These are phyloP conservation scores for Reticulitermes speratus DNA, from an alignment of 1,140 invertebrate species.

Conservation along the genomic window DNA sequence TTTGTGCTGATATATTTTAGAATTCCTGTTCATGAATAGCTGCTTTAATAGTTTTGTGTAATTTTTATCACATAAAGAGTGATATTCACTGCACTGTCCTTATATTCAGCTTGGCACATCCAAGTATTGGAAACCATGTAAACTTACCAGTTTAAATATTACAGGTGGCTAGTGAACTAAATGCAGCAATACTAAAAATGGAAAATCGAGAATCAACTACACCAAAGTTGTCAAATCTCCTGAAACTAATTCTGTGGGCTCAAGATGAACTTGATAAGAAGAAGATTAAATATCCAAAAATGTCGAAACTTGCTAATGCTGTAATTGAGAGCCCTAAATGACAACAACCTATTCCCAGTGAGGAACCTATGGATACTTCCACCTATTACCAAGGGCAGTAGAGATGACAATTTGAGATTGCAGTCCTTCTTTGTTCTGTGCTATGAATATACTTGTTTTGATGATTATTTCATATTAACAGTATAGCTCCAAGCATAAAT, in stretches of 20 bases:
- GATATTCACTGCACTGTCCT: too few species aligned
- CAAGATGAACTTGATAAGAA: constrained; percentile 94
- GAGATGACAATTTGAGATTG: constrained; percentile 5
- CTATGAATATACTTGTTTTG: too few species aligned
- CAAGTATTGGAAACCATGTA: too few species aligned
- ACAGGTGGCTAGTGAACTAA: constrained; percentile 96
- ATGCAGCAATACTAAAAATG: constrained; percentile 91
- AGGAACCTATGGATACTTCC: constrained; percentile 25
- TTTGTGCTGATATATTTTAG: too few species aligned
- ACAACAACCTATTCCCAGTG: constrained; percentile 28
- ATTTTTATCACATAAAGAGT: too few species aligned
- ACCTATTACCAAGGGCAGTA: constrained; percentile 25
- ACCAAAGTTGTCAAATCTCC: constrained; percentile 83
- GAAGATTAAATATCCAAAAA: constrained; percentile 89
- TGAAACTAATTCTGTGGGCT: constrained; percentile 93
- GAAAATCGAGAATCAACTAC: constrained; percentile 87
- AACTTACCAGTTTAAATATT: not conserved
- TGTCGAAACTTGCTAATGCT: constrained; percentile 83
- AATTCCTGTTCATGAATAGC: too few species aligned
- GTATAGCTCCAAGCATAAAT: not conserved
- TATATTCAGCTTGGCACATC: too few species aligned
- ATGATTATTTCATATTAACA: not conserved
- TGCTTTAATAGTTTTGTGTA: too few species aligned
- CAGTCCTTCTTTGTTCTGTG: not conserved
- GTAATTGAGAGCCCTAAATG: constrained; percentile 75